These are phyloP conservation scores for Mamestra configurata DNA, from an alignment of 1,140 invertebrate species.

Conservation along the genomic window DNA sequence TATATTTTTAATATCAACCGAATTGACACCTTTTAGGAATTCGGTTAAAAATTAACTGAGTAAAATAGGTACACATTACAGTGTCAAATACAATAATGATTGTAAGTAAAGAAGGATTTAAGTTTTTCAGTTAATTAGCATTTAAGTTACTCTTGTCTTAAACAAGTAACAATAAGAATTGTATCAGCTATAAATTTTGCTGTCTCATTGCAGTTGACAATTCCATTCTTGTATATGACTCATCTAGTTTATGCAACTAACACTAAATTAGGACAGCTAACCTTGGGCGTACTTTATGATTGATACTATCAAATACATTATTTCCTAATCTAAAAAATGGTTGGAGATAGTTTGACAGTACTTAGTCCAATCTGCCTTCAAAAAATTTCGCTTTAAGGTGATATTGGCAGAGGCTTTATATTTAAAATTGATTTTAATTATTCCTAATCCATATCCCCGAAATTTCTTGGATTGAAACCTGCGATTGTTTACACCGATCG, in stretches of 20 bases:
- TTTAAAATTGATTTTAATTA: no score
- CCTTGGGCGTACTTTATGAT: conserved; percentile 14
- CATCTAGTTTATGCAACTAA: conserved; percentile 6
- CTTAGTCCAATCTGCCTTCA: no score
- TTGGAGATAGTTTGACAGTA: no score
- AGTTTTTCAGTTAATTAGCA: not conserved
- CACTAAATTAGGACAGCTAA: conserved; percentile 12
- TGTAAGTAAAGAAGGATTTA: not conserved
- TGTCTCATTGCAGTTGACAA: conserved; percentile 17
- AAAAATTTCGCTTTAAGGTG: no score
- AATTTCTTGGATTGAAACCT: no score
- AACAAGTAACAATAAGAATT: not conserved
- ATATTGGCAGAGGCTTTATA: no score
- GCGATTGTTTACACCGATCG: no score
- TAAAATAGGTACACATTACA: not conserved
- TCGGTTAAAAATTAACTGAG: no score
- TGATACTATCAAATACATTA: conserved; percentile 8
- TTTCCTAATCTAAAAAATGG: no score
- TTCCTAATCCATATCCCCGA: no score
- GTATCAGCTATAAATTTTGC: not conserved
- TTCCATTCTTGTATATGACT: conserved; percentile 27
- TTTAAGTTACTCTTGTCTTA: not conserved
- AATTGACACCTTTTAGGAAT: no score
- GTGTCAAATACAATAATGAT: not conserved
- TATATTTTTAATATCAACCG: no score